Conservation (phyloP, 2,888 invertebrate species). For the Liposcelis brunnea region DNA sequence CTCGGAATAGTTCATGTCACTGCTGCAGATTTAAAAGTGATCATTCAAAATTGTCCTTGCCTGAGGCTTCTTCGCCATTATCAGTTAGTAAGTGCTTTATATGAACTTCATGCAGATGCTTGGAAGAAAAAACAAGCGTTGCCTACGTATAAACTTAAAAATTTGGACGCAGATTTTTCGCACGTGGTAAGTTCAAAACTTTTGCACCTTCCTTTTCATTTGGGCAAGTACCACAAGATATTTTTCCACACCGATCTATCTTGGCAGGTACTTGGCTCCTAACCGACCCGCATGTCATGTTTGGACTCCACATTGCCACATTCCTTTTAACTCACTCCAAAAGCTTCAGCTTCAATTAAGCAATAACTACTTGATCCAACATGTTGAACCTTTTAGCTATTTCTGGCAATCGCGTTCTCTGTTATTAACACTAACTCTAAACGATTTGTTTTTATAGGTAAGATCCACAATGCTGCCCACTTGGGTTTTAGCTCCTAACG, state of each 20-base stretch:
- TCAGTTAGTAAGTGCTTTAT: slow-evolving; percentile 20
- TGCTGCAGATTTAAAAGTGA: slow-evolving; percentile 15
- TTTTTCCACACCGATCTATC: too few species aligned
- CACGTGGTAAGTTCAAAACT: slow-evolving; percentile 18
- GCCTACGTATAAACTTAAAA: slow-evolving; percentile 18
- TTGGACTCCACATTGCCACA: too few species aligned
- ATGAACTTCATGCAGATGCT: slow-evolving; percentile 17
- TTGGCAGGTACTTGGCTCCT: too few species aligned
- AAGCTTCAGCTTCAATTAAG: too few species aligned
- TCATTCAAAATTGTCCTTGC: slow-evolving; percentile 16
- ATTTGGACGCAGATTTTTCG: slow-evolving; percentile 22
- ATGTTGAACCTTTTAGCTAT: too few species aligned
- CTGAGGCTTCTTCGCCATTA: slow-evolving; percentile 19
- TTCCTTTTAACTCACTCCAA: too few species aligned
- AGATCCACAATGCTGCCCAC: slow-evolving; percentile 19
- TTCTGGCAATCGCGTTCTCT: too few species aligned
- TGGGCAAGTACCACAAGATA: too few species aligned
- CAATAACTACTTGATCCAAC: too few species aligned
- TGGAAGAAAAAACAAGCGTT: slow-evolving; percentile 17
- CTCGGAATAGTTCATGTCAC: slow-evolving; percentile 17
- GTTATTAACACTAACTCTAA: background rate
- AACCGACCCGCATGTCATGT: too few species aligned
- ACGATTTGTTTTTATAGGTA: slow-evolving; percentile 15
- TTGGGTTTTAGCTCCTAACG: slow-evolving; percentile 19
- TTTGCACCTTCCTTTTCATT: background rate